Percentiles rank a stretch among this genome's conserved stretches.
Conservation (phyloP, 2,797 vertebrate species). For the Ceyx erithaca region DNA sequence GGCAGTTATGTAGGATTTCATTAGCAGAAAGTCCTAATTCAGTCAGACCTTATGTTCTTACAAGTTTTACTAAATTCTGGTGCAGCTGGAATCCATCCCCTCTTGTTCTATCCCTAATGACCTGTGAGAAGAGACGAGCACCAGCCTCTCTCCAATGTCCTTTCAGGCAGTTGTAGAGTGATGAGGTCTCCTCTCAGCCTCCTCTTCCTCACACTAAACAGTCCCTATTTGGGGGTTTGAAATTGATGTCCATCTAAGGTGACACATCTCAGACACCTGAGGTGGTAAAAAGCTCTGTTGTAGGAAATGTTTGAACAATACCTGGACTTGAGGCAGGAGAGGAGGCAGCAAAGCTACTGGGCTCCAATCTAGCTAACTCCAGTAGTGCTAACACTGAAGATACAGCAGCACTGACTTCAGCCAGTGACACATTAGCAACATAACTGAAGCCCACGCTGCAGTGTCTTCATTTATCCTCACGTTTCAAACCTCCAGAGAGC, state of each 20-base stretch:
- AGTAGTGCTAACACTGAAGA: fast-evolving
- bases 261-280: neutral
- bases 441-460: neutral
- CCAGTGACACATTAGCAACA: neutral
- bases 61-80: neutral
- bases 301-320: neutral
- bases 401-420: neutral
- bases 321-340: neutral
- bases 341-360: neutral
- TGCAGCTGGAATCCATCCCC: no score
- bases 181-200: no score
- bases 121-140: no score
- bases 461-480: conserved; percentile 6
- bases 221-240: fast-evolving
- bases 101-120: no score
- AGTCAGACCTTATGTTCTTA: neutral
- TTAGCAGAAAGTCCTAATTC: neutral
- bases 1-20: neutral
- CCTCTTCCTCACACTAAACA: no score
- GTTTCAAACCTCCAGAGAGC: neutral
- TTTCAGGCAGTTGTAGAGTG: no score
- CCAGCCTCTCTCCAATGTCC: no score
- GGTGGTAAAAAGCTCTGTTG: neutral
- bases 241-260: neutral
- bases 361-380: neutral